Evolutionary conservation across 2,888 invertebrate genomes (phyloP).

Genomic region (Thymelicus lineola): DNA sequence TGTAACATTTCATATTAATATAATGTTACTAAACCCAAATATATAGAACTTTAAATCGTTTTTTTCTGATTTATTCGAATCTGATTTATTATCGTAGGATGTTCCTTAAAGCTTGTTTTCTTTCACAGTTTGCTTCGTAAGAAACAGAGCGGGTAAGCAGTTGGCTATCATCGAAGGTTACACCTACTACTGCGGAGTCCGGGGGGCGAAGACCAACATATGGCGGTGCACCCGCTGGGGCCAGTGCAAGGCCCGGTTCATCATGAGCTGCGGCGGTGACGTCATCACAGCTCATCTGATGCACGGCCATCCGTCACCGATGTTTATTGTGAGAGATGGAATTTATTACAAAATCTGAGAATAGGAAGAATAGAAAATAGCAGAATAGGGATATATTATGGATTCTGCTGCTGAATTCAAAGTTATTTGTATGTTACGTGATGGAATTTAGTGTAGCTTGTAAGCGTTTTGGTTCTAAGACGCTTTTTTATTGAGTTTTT

Average conservation of each 20-base stretch:
- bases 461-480: not conserved
- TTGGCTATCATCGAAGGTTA: conserved; percentile 50
- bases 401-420: not conserved
- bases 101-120: conserved; percentile 2
- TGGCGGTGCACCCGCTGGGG: conserved; percentile 51
- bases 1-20: no score
- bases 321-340: conserved; percentile 45
- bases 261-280: conserved; percentile 36
- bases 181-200: conserved; percentile 49
- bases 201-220: conserved; percentile 41
- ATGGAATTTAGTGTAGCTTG: not conserved
- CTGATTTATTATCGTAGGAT: not conserved
- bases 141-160: conserved; percentile 48
- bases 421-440: not conserved
- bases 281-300: conserved; percentile 40
- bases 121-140: conserved; percentile 47
- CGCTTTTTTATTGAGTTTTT: no score
- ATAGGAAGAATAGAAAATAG: no score
- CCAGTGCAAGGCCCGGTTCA: conserved; percentile 48
- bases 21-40: no score
- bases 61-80: no score
- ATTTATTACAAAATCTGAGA: conserved; percentile 38
- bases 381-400: no score
- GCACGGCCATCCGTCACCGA: conserved; percentile 45
- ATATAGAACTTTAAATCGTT: no score